Conservation (phyloP, 2,888 invertebrate genomes). For the Baccha elongata region DNA sequence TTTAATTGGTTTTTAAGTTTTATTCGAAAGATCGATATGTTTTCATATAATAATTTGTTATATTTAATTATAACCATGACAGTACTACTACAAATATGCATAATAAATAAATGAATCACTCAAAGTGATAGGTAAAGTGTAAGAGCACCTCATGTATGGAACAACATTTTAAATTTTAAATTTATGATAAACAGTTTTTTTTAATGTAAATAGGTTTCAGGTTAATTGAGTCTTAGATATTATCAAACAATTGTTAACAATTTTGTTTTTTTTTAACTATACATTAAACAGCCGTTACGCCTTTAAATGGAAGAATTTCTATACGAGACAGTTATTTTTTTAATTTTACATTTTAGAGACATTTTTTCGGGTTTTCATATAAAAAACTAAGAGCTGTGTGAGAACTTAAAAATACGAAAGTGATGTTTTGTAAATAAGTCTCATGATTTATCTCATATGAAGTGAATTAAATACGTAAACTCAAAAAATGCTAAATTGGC, state of each 20-base stretch:
- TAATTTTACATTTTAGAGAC: no score
- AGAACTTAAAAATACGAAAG: no score
- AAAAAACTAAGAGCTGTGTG: no score
- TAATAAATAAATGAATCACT: constrained; percentile 9
- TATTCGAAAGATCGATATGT: constrained; percentile 59
- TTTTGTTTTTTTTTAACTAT: not conserved
- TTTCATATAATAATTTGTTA: no score
- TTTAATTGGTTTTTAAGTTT: not conserved
- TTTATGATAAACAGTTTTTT: not conserved
- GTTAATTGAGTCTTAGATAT: constrained; percentile 20
- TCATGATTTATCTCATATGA: no score
- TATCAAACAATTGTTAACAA: constrained; percentile 19
- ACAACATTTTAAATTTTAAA: constrained; percentile 20
- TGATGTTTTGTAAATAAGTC: no score
- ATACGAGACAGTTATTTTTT: not conserved
- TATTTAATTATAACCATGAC: constrained; percentile 25
- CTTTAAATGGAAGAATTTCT: constrained; percentile 9
- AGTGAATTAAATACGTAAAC: no score
- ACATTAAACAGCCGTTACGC: not conserved
- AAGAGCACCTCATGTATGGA: constrained; percentile 28
- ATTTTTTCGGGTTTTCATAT: no score
- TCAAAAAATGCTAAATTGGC: no score
- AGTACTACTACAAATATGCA: constrained; percentile 9
- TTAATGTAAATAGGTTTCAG: constrained; percentile 26
- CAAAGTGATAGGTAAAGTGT: constrained; percentile 11